A percentile compares a stretch with the other conserved stretches of the same genome.
Conservation (phyloP, 2,113 vertebrate species). For the Chaetodon auriga region DNA sequence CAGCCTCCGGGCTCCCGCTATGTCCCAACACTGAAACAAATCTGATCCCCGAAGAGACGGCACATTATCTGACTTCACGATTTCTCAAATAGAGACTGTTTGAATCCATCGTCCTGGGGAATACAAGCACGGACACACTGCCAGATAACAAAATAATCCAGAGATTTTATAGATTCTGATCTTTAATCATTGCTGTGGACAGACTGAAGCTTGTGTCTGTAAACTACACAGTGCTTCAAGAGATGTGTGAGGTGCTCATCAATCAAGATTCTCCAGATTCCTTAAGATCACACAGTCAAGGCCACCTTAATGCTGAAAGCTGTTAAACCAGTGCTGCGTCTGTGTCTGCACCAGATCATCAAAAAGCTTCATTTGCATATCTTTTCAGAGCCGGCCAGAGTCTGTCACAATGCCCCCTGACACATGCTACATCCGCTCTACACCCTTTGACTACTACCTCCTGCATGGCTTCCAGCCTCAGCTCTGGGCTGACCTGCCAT, state of each 20-base stretch:
- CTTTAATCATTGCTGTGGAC: slow-evolving; percentile 26
- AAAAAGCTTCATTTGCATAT: slow-evolving; percentile 16
- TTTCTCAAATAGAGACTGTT: slow-evolving; percentile 6
- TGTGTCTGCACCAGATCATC: neutral
- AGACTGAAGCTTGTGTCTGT: slow-evolving; percentile 20
- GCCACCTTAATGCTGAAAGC: slow-evolving; percentile 6
- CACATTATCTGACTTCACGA: neutral
- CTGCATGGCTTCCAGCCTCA: neutral
- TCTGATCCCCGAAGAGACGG: neutral
- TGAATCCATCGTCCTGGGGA: neutral
- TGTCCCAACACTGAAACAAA: neutral
- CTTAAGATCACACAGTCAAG: slow-evolving; percentile 29
- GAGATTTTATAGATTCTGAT: neutral
- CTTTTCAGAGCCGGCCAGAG: slow-evolving; percentile 7
- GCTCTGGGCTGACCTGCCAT: neutral
- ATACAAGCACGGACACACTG: neutral
- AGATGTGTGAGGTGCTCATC: slow-evolving; percentile 13
- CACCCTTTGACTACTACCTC: neutral
- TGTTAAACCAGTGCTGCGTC: neutral
- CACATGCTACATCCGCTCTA: neutral
- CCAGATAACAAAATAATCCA: slow-evolving; percentile 27
- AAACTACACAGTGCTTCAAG: slow-evolving; percentile 18
- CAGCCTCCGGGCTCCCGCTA: neutral
- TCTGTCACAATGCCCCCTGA: neutral
- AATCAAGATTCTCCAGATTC: slow-evolving; percentile 24